A percentile compares a stretch with the other conserved stretches of the same genome.
These are phyloP conservation scores for Enteromius trimaculatus DNA, from an alignment of 2,797 vertebrate species.

Conservation along the genomic window DNA sequence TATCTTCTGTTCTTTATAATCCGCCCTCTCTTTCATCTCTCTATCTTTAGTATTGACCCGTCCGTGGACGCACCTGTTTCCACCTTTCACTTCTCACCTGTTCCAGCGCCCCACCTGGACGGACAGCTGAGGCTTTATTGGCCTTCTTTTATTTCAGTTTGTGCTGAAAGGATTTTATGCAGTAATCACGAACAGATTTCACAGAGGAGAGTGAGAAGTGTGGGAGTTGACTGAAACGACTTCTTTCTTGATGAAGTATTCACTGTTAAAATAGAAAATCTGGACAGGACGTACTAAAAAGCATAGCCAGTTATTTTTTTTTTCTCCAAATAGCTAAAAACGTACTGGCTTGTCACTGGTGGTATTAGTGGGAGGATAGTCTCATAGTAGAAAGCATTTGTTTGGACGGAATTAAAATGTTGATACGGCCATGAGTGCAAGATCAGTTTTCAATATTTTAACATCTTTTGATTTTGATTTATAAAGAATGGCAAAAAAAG, in stretches of 20 bases:
- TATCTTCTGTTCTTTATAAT: constrained; percentile 34
- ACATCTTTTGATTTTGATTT: background rate
- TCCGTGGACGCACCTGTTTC: constrained; percentile 24
- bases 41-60: constrained; percentile 19
- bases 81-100: constrained; percentile 8
- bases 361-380: background rate
- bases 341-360: background rate
- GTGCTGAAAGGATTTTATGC: constrained; percentile 17
- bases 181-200: constrained; percentile 1
- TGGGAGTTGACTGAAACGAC: background rate
- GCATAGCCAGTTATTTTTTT: background rate
- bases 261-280: background rate
- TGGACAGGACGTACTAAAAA: background rate
- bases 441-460: background rate
- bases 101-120: constrained; percentile 17
- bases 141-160: constrained; percentile 35
- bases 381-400: constrained; percentile 1
- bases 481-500: background rate
- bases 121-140: constrained; percentile 7
- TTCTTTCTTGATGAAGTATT: constrained; percentile 5
- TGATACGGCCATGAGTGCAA: background rate
- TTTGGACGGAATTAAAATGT: background rate
- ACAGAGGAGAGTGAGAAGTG: constrained; percentile 17
- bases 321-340: background rate
- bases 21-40: constrained; percentile 20